Conservation (phyloP, 2,113 vertebrate genomes). For the Hypanus sabinus region DNA sequence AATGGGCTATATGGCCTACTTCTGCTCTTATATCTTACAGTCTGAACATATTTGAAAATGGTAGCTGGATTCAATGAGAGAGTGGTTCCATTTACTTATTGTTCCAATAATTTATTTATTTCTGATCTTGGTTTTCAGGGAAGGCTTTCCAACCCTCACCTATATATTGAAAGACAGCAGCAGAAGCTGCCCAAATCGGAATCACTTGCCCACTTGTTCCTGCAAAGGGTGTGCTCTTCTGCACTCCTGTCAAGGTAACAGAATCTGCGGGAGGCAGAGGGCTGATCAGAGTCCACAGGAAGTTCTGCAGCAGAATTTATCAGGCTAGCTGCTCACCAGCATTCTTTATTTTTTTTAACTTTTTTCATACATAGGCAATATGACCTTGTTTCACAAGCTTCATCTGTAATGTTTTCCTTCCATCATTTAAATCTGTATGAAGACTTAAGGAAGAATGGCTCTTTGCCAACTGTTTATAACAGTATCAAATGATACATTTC, state of each 20-base stretch:
- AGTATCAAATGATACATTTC: no score
- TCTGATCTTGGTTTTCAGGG: neutral
- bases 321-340: neutral
- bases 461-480: neutral
- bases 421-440: neutral
- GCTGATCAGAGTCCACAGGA: neutral
- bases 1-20: no score
- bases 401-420: neutral
- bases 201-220: neutral
- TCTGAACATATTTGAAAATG: neutral
- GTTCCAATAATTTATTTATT: neutral
- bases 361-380: neutral
- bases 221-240: neutral
- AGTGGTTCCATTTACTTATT: neutral
- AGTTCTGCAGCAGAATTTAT: neutral
- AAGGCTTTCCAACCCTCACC: neutral
- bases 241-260: neutral
- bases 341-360: neutral
- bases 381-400: neutral
- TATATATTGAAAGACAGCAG: neutral
- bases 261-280: neutral
- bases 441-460: neutral
- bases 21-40: no score
- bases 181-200: neutral
- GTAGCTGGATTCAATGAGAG: neutral